Percentiles rank a stretch among this genome's conserved stretches.
phyloP scores from a whole-genome alignment of 2,113 vertebrate species.

The Nibea albiflora region DNA sequence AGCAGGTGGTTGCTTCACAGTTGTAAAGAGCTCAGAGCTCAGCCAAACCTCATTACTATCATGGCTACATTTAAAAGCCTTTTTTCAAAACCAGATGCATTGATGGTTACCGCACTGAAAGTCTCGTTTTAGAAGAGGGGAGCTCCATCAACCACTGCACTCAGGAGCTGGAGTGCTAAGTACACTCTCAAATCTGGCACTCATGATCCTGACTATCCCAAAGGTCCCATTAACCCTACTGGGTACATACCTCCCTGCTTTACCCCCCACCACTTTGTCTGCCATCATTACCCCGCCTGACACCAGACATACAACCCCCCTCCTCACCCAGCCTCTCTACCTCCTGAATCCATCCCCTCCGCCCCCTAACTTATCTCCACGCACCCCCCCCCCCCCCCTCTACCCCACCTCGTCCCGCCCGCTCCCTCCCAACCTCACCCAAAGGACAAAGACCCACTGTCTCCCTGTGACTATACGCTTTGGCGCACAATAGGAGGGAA shows the following conservation, averaged over 20 bases:
- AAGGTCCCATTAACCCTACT: conserved; percentile 65
- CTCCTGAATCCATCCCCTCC: conserved; percentile 17
- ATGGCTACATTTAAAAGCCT: conserved; percentile 49
- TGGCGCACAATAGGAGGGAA: conserved; percentile 63
- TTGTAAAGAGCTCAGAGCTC: conserved; percentile 33
- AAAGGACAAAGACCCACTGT: conserved; percentile 78
- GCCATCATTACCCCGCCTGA: conserved; percentile 46
- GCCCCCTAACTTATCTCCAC: conserved; percentile 47
- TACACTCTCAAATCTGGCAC: conserved; percentile 37
- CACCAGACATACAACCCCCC: conserved; percentile 61
- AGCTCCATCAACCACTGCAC: conserved; percentile 14
- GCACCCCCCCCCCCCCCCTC: conserved; percentile 18
- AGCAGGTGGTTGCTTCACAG: conserved; percentile 56
- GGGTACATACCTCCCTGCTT: conserved; percentile 26
- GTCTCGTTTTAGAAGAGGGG: conserved; percentile 8
- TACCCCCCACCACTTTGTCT: conserved; percentile 39
- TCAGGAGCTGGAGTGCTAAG: conserved; percentile 32
- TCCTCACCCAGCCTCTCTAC: conserved; percentile 13
- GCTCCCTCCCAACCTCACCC: conserved; percentile 56
- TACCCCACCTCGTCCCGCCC: conserved; percentile 42
- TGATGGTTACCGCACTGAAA: conserved; percentile 13
- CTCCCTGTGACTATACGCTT: conserved; percentile 55
- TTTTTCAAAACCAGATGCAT: conserved; percentile 32
- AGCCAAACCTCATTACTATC: conserved; percentile 44
- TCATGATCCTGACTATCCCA: conserved; percentile 43